These are phyloP conservation scores for Tipula lateralis DNA, from an alignment of 2,888 invertebrate genomes.

Conservation along the genomic window DNA sequence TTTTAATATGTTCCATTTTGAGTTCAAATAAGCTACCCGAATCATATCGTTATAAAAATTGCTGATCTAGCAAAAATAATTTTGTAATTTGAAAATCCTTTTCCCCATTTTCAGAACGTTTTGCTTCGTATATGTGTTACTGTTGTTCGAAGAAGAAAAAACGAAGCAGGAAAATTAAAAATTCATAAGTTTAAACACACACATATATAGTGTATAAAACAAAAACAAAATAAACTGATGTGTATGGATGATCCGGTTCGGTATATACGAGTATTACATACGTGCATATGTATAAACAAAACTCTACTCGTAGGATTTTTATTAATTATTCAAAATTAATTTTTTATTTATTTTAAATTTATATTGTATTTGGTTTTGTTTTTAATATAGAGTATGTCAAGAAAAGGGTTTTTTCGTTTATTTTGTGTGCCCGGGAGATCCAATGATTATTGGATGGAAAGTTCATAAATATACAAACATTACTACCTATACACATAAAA, in stretches of 20 bases:
- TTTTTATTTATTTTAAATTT: background rate
- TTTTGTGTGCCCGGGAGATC: background rate
- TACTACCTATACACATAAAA: too few relatives aligned
- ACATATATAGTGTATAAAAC: background rate
- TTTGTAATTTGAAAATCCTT: background rate
- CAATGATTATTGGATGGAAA: background rate
- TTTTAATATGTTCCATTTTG: too few relatives aligned
- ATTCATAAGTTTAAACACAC: background rate
- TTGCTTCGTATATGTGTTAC: background rate
- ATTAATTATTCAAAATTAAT: background rate
- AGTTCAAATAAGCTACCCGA: too few relatives aligned
- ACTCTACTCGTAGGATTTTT: background rate
- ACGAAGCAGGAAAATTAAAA: background rate
- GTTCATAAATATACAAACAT: too few relatives aligned
- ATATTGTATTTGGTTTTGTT: background rate
- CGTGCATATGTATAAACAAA: background rate
- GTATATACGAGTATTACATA: background rate
- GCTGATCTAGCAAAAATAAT: background rate
- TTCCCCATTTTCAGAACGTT: background rate
- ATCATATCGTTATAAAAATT: too few relatives aligned
- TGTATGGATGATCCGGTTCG: background rate
- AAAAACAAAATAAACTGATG: background rate
- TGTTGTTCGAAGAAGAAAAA: background rate
- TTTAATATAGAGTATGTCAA: background rate
- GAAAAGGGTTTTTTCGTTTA: background rate